phyloP scores from a whole-genome alignment of 2,797 vertebrate genomes.

The Corythornis leucogaster region DNA sequence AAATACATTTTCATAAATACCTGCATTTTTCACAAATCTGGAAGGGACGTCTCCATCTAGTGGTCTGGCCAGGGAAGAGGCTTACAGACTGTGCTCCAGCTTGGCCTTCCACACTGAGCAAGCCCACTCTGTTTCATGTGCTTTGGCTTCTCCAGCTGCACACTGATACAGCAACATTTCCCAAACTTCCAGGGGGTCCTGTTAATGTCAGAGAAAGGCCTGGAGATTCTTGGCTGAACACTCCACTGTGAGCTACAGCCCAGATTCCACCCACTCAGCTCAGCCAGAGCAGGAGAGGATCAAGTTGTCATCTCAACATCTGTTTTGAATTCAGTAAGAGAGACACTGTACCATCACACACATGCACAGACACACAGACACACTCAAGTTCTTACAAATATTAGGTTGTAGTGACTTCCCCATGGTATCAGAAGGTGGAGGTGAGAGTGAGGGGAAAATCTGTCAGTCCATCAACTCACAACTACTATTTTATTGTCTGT shows the following conservation, averaged over 20 bases:
- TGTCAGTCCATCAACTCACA: not conserved
- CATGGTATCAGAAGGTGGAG: not conserved
- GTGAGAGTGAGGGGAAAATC: constrained; percentile 19
- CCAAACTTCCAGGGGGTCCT: constrained; percentile 56
- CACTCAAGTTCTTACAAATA: not conserved
- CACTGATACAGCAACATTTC: not conserved
- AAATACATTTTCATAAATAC: not conserved
- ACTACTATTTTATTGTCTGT: not conserved
- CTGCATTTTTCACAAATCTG: not conserved
- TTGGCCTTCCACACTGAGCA: not conserved
- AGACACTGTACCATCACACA: not conserved
- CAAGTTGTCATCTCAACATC: constrained; percentile 62
- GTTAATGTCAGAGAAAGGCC: constrained; percentile 47
- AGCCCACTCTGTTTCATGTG: not conserved
- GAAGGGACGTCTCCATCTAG: constrained; percentile 14
- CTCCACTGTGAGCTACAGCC: not conserved
- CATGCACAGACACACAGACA: not conserved
- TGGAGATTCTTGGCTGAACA: constrained; percentile 55
- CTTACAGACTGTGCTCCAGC: not conserved
- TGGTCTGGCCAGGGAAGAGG: not conserved
- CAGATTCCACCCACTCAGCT: constrained; percentile 60
- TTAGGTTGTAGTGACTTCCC: not conserved
- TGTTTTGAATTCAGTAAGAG: constrained; percentile 48
- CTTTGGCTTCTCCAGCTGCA: constrained; percentile 41
- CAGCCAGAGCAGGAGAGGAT: constrained; percentile 34